phyloP scores from a whole-genome alignment of 2,797 vertebrate genomes.

The Chanos chanos region DNA sequence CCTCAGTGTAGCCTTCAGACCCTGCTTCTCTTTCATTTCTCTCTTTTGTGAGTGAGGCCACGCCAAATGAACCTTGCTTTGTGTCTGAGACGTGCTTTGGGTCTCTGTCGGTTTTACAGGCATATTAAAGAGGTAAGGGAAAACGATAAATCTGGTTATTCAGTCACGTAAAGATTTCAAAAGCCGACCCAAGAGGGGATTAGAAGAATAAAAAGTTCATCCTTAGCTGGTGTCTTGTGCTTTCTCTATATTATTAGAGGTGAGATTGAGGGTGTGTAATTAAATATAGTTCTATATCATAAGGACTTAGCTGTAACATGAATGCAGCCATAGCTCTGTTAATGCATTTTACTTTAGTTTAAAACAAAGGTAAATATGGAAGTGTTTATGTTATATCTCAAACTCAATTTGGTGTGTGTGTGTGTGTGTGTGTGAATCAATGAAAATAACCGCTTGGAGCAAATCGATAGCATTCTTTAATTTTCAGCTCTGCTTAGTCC shows the following conservation, averaged over 20 bases:
- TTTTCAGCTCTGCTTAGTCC: too few species aligned
- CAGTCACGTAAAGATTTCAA: slow-evolving; percentile 76
- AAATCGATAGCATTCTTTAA: too few species aligned
- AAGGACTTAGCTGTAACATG: too few species aligned
- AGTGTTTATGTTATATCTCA: too few species aligned
- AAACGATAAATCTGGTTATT: slow-evolving; percentile 66
- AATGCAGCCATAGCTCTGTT: too few species aligned
- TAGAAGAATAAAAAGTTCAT: slow-evolving; percentile 68
- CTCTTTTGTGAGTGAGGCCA: slow-evolving; percentile 17
- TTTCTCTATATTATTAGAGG: slow-evolving; percentile 37
- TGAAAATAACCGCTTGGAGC: too few species aligned
- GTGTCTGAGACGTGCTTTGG: not conserved
- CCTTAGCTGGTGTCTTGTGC: slow-evolving; percentile 64
- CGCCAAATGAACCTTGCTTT: slow-evolving; percentile 29
- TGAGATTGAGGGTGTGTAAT: slow-evolving; percentile 37
- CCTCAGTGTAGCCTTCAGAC: slow-evolving; percentile 9
- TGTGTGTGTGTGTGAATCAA: too few species aligned
- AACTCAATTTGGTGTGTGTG: too few species aligned
- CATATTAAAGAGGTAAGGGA: slow-evolving; percentile 52
- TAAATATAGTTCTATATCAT: slow-evolving; percentile 35
- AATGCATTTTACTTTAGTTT: not conserved
- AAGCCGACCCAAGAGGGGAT: slow-evolving; percentile 69
- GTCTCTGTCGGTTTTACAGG: slow-evolving; percentile 60
- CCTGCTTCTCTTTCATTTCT: slow-evolving; percentile 29
- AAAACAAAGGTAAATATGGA: not conserved